phyloP scores from a whole-genome alignment of 2,888 invertebrate genomes.

The Rhamnusium bicolor region DNA sequence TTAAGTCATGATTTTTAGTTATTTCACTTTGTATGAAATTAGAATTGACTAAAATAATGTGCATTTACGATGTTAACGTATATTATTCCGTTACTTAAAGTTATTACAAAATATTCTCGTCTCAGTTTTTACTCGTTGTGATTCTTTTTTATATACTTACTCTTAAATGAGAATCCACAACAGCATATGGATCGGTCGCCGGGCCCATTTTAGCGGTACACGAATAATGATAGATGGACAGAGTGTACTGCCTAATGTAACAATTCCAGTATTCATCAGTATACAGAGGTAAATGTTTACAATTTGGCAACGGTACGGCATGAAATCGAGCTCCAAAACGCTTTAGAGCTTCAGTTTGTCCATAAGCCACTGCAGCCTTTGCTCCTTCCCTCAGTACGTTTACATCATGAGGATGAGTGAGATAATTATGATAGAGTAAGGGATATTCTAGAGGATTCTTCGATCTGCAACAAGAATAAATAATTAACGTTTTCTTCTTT shows the following conservation, averaged over 20 bases:
- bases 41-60: no score
- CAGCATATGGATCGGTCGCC: conserved; percentile 82
- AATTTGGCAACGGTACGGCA: conserved; percentile 84
- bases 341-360: conserved; percentile 84
- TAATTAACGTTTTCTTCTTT: neutral
- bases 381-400: conserved; percentile 88
- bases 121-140: no score
- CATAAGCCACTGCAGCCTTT: conserved; percentile 87
- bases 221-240: conserved; percentile 91
- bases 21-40: no score
- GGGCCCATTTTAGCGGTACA: conserved; percentile 92
- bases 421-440: conserved; percentile 91
- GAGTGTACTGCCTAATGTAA: conserved; percentile 85
- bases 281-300: conserved; percentile 82
- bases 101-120: no score
- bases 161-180: conserved; percentile 84
- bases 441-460: conserved; percentile 85
- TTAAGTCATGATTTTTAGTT: no score
- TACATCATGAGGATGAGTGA: conserved; percentile 90
- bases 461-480: conserved; percentile 59
- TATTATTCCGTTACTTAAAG: no score
- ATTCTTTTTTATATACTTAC: conserved; percentile 73
- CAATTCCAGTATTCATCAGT: conserved; percentile 94
- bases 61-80: no score
- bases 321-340: conserved; percentile 86